Evolutionary conservation across 2,113 vertebrate species (phyloP).

Genomic region (Salvelinus namaycush): DNA sequence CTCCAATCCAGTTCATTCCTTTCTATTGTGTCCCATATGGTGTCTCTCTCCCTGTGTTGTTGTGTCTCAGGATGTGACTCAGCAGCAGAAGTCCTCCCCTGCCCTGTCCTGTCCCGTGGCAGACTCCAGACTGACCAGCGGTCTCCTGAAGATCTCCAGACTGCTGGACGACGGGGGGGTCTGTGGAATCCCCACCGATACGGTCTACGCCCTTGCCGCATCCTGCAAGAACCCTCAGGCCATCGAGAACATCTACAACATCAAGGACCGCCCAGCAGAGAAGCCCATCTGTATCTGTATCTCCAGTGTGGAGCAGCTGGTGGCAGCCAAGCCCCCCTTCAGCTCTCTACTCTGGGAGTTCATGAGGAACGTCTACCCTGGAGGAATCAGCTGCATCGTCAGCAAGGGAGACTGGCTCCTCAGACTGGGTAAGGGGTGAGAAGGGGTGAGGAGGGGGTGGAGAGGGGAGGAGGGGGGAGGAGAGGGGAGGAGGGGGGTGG

Average conservation of each 20-base stretch:
- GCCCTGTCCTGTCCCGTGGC: conserved; percentile 69
- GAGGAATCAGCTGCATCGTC: conserved; percentile 80
- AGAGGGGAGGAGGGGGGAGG: too few species aligned
- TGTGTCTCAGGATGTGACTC: conserved; percentile 46
- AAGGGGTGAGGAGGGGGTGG: too few species aligned
- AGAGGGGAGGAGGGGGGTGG: too few species aligned
- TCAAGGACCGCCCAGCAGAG: conserved; percentile 89
- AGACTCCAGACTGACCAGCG: conserved; percentile 77
- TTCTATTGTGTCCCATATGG: background rate
- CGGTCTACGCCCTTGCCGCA: conserved; percentile 85
- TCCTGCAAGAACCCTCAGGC: conserved; percentile 87
- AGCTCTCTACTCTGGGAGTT: conserved; percentile 88
- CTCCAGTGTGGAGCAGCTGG: conserved; percentile 84
- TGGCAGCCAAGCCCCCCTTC: conserved; percentile 81
- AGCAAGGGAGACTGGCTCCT: conserved; percentile 86
- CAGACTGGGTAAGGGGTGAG: conserved; percentile 80
- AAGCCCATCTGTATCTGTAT: conserved; percentile 91
- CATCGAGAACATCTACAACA: conserved; percentile 85
- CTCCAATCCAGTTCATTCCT: background rate
- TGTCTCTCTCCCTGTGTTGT: background rate
- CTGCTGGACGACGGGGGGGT: conserved; percentile 76
- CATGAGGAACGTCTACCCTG: conserved; percentile 88
- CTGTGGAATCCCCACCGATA: conserved; percentile 87
- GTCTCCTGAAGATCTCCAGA: conserved; percentile 76
- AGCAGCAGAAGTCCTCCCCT: conserved; percentile 38